Evolutionary conservation across 1,140 invertebrate genomes (phyloP).

Genomic region (Microplitis mediator): DNA sequence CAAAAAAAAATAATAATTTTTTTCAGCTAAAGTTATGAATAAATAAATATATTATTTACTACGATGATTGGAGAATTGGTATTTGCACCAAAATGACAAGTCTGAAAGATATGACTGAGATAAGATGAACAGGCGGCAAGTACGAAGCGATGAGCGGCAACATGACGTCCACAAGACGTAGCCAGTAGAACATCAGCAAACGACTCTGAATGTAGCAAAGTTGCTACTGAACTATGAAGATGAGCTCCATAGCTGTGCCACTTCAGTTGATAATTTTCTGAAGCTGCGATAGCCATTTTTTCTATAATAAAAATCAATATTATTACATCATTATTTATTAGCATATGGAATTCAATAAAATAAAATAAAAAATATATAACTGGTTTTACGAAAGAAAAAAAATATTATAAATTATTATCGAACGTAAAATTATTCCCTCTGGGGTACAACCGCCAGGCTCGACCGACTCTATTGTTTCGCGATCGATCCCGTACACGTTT

Average conservation of each 20-base stretch:
- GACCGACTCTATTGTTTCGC: constrained; percentile 17
- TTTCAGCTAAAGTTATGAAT: background rate
- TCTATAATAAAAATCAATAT: constrained; percentile 33
- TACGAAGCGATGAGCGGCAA: constrained; percentile 85
- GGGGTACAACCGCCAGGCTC: background rate
- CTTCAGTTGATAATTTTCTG: constrained; percentile 84
- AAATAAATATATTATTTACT: constrained; percentile 40
- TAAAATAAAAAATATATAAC: background rate
- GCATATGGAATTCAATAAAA: background rate
- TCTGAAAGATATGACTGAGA: constrained; percentile 65
- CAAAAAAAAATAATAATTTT: background rate
- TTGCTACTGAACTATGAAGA: constrained; percentile 79
- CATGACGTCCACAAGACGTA: constrained; percentile 79
- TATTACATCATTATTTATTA: background rate
- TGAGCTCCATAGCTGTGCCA: constrained; percentile 84
- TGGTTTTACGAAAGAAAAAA: background rate
- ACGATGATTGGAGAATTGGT: constrained; percentile 60
- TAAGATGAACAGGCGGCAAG: constrained; percentile 78
- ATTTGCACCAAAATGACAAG: constrained; percentile 59
- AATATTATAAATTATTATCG: constrained; percentile 14
- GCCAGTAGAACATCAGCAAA: constrained; percentile 85
- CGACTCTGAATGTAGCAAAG: constrained; percentile 76
- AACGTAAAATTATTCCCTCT: constrained; percentile 18
- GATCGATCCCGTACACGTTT: constrained; percentile 17
- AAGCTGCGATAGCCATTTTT: constrained; percentile 60